phyloP scores from a whole-genome alignment of 30 jellyfish, hydroid and myxozoan genomes.

The Cassiopea xamachana region DNA sequence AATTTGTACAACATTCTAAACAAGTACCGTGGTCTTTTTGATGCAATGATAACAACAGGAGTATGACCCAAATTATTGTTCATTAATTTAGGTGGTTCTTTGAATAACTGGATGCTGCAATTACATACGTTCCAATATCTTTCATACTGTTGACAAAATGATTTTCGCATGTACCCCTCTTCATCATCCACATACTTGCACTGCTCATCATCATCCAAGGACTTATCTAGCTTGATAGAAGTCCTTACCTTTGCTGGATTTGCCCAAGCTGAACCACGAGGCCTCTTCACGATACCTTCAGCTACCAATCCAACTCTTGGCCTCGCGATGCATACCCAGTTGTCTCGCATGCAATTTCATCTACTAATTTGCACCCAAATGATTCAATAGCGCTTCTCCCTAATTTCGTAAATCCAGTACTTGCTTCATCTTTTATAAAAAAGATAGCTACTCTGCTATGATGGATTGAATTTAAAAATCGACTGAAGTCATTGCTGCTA shows the following conservation, averaged over 20 bases:
- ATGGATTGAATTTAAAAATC: conserved; percentile 72
- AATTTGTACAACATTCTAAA: conserved; percentile 90
- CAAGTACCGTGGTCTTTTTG: conserved; percentile 29
- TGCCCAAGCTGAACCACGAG: conserved; percentile 78
- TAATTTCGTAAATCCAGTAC: too few species aligned
- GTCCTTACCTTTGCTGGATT: conserved; percentile 78
- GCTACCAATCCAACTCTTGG: not conserved
- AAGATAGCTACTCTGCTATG: conserved; percentile 89
- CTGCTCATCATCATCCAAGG: conserved; percentile 8
- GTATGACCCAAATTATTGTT: conserved; percentile 60
- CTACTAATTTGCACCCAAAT: conserved; percentile 73
- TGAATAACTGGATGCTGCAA: conserved; percentile 73
- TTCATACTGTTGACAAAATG: conserved; percentile 82
- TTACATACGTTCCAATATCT: conserved; percentile 97
- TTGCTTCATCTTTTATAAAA: conserved; percentile 76
- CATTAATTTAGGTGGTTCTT: conserved; percentile 54
- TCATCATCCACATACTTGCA: conserved; percentile 78
- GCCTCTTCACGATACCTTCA: conserved; percentile 80
- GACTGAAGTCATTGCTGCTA: conserved; percentile 76
- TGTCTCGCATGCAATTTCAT: conserved; percentile 73
- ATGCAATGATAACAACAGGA: not conserved
- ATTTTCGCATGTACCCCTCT: conserved; percentile 62
- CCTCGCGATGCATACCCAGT: conserved; percentile 83
- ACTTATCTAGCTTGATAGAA: conserved; percentile 17
- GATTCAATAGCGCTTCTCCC: too few species aligned